Evolutionary conservation across 2,113 vertebrate genomes (phyloP).

Genomic region (Chaenocephalus aceratus): DNA sequence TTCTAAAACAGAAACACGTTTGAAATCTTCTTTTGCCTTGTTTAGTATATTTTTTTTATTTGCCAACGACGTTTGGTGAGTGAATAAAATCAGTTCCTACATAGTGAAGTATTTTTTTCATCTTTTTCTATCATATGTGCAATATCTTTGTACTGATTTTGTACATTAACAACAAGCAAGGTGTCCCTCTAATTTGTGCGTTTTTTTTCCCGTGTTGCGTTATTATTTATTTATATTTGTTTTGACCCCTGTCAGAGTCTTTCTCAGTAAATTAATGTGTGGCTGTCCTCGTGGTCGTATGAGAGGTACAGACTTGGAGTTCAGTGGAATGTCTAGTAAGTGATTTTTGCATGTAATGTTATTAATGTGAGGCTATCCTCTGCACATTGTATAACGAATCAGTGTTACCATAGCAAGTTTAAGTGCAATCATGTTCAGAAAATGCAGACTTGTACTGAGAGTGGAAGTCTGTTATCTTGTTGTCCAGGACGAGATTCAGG

Average conservation of each 20-base stretch:
- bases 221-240: constrained; percentile 77
- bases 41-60: constrained; percentile 55
- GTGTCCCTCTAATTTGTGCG: constrained; percentile 59
- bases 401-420: constrained; percentile 94
- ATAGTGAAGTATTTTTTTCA: constrained; percentile 61
- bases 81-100: constrained; percentile 67
- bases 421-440: constrained; percentile 90
- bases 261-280: constrained; percentile 70
- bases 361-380: constrained; percentile 88
- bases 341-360: constrained; percentile 89
- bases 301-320: constrained; percentile 79
- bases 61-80: constrained; percentile 57
- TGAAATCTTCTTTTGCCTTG: constrained; percentile 57
- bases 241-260: constrained; percentile 70
- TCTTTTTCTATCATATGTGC: constrained; percentile 76
- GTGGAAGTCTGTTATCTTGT: constrained; percentile 85
- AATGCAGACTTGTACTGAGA: constrained; percentile 85
- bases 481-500: constrained; percentile 89
- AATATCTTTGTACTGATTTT: constrained; percentile 82
- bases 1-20: constrained; percentile 49
- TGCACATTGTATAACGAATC: constrained; percentile 90
- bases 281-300: constrained; percentile 62
- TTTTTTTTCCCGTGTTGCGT: constrained; percentile 59
- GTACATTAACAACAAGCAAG: constrained; percentile 76
- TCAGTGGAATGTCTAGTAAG: constrained; percentile 82